Base-by-base conservation (phyloP, 2,888 invertebrate species). In the Agriotes lineatus region DNA sequence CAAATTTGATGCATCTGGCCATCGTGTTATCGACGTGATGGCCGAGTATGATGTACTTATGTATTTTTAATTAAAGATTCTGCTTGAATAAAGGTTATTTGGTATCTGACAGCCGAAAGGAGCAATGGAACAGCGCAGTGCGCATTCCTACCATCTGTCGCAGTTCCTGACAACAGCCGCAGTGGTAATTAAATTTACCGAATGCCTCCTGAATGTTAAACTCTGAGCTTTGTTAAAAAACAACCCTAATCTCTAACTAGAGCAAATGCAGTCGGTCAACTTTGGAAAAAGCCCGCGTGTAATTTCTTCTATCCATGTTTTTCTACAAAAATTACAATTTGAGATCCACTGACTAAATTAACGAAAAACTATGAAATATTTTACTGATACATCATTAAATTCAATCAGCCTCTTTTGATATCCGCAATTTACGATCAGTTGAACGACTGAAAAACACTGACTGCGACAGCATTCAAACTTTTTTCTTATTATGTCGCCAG, bases 101-200 rank as follows among this genome's bases (percentile, higher is more conserved):
- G 44, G 22, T 58, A 42, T 56, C 44, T 58, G 44, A 42, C 42
- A 30, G 22, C 58, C 18, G 44, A 30, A 58, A 44, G 58, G 33
- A 56, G 52, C 52, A 30, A 39, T 44, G 39, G 52, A 30, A 22
- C n/a, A 56, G 48, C 45, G 44, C 60, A 67, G 44, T 64, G 54
- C 63, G 54, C 64, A 60, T 48, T 56, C 14, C 61, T 62, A 52
- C 70, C 71, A 74, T 76, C 72, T 75, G 75, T 75, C 75, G 73
- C 73, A 74, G 62, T 72, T 72, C 72, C 74, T 70, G 73, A 73
- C 74, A 71, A 52, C 70, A 71, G 73, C 72, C 73, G 72, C 72
- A 68, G 61, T 67, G 68, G 71, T 76, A 76, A 76, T 76, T 75
- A 73, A 72, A 76, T 75, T 75, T 70, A 67, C 61, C 52, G 72